Evolutionary conservation across 2,888 invertebrate genomes (phyloP).

Genomic region (Hipparchia sbordonii): DNA sequence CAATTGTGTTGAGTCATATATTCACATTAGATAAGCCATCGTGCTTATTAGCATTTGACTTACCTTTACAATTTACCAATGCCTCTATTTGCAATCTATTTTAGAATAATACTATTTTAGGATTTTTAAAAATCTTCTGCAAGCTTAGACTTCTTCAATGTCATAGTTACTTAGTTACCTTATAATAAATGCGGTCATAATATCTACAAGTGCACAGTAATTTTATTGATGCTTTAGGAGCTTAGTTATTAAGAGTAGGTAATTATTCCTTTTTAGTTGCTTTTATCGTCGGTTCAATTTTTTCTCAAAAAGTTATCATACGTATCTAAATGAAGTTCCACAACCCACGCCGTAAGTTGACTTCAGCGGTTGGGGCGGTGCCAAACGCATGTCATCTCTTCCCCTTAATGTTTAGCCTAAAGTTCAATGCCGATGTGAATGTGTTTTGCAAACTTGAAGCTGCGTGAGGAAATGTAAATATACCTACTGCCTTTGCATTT

Average conservation of each 20-base stretch:
- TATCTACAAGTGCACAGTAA: too few relatives aligned
- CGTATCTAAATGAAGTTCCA: conserved; percentile 13
- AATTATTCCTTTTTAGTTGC: too few relatives aligned
- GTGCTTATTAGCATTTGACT: conserved; percentile 50
- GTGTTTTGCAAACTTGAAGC: conserved; percentile 39
- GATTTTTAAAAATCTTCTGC: background rate
- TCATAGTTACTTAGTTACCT: too few relatives aligned
- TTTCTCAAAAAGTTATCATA: too few relatives aligned
- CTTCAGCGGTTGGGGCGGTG: conserved; percentile 62
- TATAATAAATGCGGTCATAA: too few relatives aligned
- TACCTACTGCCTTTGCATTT: background rate
- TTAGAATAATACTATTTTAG: background rate
- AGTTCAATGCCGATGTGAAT: conserved; percentile 67
- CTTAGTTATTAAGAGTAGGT: conserved; percentile 5
- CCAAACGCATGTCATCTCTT: conserved; percentile 64
- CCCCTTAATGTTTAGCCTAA: conserved; percentile 47
- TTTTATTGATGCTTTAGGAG: conserved; percentile 18
- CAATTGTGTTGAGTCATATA: conserved; percentile 53
- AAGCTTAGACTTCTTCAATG: background rate
- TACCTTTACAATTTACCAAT: conserved; percentile 41
- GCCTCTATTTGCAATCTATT: too few relatives aligned
- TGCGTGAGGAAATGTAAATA: conserved; percentile 19
- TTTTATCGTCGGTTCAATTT: too few relatives aligned
- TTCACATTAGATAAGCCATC: conserved; percentile 53
- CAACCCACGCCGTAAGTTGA: conserved; percentile 35